Conservation (phyloP, 2,797 vertebrate species). For the Tenualosa thibaudeaui region DNA sequence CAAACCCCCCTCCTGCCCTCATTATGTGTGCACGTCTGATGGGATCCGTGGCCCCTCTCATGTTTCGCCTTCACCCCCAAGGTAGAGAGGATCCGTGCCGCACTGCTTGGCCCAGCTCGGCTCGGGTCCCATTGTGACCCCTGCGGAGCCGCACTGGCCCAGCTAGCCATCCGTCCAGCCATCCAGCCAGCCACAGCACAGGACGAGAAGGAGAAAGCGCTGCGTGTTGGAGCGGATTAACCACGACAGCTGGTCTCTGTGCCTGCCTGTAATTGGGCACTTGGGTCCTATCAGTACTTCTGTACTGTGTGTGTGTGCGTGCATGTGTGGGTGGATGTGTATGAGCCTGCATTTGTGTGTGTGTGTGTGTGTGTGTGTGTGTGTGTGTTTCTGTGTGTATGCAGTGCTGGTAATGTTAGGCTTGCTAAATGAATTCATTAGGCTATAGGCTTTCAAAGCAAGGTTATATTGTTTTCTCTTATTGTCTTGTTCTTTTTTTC, state of each 20-base stretch:
- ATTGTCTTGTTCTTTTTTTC: neutral
- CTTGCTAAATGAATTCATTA: constrained; percentile 12
- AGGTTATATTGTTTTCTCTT: constrained; percentile 9
- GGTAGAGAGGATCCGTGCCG: constrained; percentile 42
- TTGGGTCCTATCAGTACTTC: neutral
- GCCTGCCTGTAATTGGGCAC: constrained; percentile 1
- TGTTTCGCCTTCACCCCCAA: constrained; percentile 53
- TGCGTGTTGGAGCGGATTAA: constrained; percentile 11
- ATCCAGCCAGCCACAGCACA: neutral
- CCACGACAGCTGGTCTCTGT: constrained; percentile 2
- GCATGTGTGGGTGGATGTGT: neutral
- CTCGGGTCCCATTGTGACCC: too few species aligned
- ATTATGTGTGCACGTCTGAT: constrained; percentile 54
- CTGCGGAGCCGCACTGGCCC: too few species aligned
- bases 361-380: neutral
- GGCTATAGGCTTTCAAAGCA: neutral
- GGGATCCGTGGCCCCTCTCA: constrained; percentile 46
- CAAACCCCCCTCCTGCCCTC: constrained; percentile 53
- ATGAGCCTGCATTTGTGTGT: too few species aligned
- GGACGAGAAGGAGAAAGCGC: neutral
- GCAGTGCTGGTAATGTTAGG: neutral
- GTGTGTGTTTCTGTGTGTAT: neutral
- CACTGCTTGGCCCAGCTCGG: neutral
- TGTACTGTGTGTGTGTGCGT: neutral
- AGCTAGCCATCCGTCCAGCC: too few species aligned